Evolutionary conservation across 2,888 invertebrate genomes (phyloP), one percentile per base, ranked within the genome.

Genomic region (Drosophila austrosaltans): DNA sequence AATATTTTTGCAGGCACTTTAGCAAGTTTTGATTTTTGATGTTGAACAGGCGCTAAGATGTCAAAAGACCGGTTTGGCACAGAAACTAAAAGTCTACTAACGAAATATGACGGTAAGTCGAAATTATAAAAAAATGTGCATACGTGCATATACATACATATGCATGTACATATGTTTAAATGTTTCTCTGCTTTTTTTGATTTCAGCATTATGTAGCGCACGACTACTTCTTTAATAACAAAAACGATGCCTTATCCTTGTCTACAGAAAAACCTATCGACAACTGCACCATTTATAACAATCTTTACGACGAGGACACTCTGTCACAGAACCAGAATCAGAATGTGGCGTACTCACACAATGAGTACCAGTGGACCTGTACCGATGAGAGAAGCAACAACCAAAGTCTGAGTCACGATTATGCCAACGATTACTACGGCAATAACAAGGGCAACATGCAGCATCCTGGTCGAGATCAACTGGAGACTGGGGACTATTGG

Each of bases 221-320:
- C 69, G 89, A 90, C 77, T 86, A 87, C 73, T 86, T 86, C 81
- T 86, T 86, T 73, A 90, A 87, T 78, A 89, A 89, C 75, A 94
- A 94, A 92, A 94, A 94, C 90, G 95, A 95, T 93, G 95, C 95
- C 81, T 93, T 97, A 86, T 96, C 94, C 91, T 96, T 48, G 48
- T 48, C 96, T 93, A 67, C 67, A 40, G 96, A 96, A 92, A 96
- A 96, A 91, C 96, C 96, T 79, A 94, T 94, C 90, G 94, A 82
- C 72, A 91, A 76, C 78, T 66, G 66, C 28, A 85, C 82, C 73
- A 82, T 81, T 69, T 86, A 83, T 78, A 81, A 73, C 61, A 79
- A 74, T 67, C 79, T 72, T 77, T 78, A 71, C 63, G 72, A 78
- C 63, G 80, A 77, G n/a, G 67, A 77, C 12, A 59, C 62, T 77